Evolutionary conservation across 2,797 vertebrate genomes (phyloP), one percentile per base, ranked within the genome.

Genomic region (Telmatherina bonti): DNA sequence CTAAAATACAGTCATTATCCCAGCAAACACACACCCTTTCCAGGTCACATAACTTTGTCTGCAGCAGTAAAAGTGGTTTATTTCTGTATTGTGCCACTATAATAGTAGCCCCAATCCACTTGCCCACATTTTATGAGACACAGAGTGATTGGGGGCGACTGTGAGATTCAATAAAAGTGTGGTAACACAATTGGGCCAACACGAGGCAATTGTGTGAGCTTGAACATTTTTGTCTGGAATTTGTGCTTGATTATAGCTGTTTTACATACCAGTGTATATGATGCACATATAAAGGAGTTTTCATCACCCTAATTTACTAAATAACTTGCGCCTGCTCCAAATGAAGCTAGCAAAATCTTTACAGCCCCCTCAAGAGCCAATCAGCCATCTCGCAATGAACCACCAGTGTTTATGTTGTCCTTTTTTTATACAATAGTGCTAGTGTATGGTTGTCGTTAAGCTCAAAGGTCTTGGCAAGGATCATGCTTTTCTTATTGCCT

Each of bases 11-110:
- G 89, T 96, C 93, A 94, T 96, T 96, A 96, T 93, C 89, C 91
- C 56, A 89, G 93, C 94, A 95, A 95, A 96, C 96, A 96, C 96
- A 93, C 91, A 96, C 96, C 96, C 96, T 97, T 97, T 97, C 94
- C 95, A 96, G 96, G 96, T 97, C 96, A 96, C 95, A 94, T 96
- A 94, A 91, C 95, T 97, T 96, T 96, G 95, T 97, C 96, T 96
- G 95, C 94, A 3, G 91, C 96, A 95, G 94, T 96, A 96, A 97
- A 97, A 95, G 95, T 95, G 95, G 95, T 97, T 96, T 97, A 96
- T 97, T 97, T 96, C 96, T 95, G 95, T 94, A 96, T 95, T 93
- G 96, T 96, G 95, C 94, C 95, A 91, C 93, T 81, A 87, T 96
- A 96, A 96, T 89, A 91, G 95, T 94, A 94, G 94, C 94, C 96